These are phyloP conservation scores for Todiramphus saurophagus DNA, from an alignment of 2,113 vertebrate genomes.

Conservation along the genomic window DNA sequence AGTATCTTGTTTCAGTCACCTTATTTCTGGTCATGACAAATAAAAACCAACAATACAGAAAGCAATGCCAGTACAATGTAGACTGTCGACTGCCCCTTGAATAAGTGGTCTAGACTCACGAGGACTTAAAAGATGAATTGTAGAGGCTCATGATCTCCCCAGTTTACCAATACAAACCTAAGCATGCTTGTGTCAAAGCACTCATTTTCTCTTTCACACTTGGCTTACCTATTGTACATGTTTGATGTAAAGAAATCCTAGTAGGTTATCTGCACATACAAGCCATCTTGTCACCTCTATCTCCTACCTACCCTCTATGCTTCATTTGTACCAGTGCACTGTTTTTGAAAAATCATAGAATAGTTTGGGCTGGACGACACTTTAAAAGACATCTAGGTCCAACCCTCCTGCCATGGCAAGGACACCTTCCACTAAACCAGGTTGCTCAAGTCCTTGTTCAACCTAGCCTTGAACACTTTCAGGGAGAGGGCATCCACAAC, in stretches of 20 bases:
- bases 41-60: not conserved
- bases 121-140: not conserved
- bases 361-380: not conserved
- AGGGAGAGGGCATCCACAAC: not conserved
- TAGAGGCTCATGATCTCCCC: not conserved
- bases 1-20: not conserved
- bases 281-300: not conserved
- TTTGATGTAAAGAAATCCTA: not conserved
- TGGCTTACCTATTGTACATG: not conserved
- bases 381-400: not conserved
- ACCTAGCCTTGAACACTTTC: not conserved
- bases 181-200: not conserved
- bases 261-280: not conserved
- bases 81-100: not conserved
- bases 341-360: not conserved
- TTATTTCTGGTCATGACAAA: not conserved
- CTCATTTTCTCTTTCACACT: not conserved
- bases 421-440: not conserved
- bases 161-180: not conserved
- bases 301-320: not conserved
- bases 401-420: not conserved
- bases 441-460: not conserved
- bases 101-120: not conserved
- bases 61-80: not conserved
- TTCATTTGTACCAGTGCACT: not conserved